Percentiles rank a stretch among this genome's conserved stretches.
phyloP scores from a whole-genome alignment of 2,113 vertebrate species.

The Hydrochoerus hydrochaeris region DNA sequence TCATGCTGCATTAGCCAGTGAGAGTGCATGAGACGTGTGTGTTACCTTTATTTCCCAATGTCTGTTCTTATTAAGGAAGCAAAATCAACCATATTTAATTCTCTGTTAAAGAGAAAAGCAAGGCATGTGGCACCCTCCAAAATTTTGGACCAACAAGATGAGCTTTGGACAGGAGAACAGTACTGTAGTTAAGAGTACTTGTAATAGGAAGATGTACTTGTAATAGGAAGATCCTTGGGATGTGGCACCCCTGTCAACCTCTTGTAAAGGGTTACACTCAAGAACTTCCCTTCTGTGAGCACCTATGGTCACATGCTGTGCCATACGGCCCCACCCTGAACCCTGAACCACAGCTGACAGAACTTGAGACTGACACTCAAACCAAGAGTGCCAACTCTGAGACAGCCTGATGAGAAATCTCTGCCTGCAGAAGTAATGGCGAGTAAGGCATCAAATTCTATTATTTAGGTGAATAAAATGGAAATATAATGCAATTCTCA shows the following conservation, averaged over 20 bases:
- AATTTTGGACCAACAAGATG: background rate
- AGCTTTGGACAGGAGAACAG: background rate
- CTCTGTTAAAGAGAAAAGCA: background rate
- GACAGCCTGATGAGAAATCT: background rate
- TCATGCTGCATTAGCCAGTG: background rate
- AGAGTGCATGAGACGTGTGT: background rate
- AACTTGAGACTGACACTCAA: background rate
- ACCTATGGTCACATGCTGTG: background rate
- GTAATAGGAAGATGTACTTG: no score
- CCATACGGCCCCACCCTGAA: no score
- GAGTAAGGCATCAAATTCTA: background rate
- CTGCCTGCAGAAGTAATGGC: background rate
- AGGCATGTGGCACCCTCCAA: background rate
- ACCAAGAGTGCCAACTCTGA: background rate
- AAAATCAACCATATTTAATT: background rate
- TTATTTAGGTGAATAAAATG: background rate
- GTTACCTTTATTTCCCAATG: background rate
- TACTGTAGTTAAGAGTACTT: background rate
- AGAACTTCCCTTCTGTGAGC: background rate
- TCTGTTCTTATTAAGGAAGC: background rate
- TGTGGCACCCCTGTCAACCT: rapidly evolving
- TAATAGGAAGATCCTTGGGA: background rate
- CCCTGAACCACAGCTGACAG: background rate
- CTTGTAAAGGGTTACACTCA: background rate
- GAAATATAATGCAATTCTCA: background rate